Base-by-base conservation (phyloP, 2,888 invertebrate genomes). In the Pseudoips prasinana region DNA sequence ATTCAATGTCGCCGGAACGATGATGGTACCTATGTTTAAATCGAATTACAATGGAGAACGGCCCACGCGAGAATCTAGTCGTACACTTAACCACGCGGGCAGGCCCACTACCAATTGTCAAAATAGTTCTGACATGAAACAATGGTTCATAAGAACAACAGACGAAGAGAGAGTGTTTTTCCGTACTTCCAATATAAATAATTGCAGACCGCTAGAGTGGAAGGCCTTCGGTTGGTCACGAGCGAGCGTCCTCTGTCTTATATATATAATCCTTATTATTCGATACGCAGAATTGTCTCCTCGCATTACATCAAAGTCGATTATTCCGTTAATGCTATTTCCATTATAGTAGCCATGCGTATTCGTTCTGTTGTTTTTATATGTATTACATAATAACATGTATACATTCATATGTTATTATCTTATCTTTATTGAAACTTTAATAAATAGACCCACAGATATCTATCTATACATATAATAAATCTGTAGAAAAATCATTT, bases 101-200 rank as follows among this genome's bases (percentile, higher is more conserved):
- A 40, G 47, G 39, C 40, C 60, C 54, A 44, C 63, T 60, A 67
- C 71, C 73, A 65, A 69, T 72, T 70, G 70, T 73, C 71, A 68
- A 73, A 75, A 75, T 64, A 63, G 59, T 70, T 62, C 60, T 54
- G 62, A 64, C 62, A 53, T 53, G 59, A 66, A 73, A 78, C 76
- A 76, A 75, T 76, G 64, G 68, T 51, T 59, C 60, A 68, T 64
- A 66, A 65, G 47, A 56, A 57, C 44, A 50, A 46, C 50, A 58
- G 52, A 47, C 53, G 45, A 50, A 57, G 68, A 71, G 71, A 77
- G 72, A 73, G 75, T 68, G 73, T 70, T 76, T 79, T 79, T 71
- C 72, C 68, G 64, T 71, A 75, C 74, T 73, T 75, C 73, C 65
- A 74, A 77, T 72, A 73, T 68, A 73, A 74, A 73, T 76, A 75